Evolutionary conservation across 2,113 vertebrate species (phyloP), one percentile per base, ranked within the genome.

Genomic region (Eolophus roseicapilla): DNA sequence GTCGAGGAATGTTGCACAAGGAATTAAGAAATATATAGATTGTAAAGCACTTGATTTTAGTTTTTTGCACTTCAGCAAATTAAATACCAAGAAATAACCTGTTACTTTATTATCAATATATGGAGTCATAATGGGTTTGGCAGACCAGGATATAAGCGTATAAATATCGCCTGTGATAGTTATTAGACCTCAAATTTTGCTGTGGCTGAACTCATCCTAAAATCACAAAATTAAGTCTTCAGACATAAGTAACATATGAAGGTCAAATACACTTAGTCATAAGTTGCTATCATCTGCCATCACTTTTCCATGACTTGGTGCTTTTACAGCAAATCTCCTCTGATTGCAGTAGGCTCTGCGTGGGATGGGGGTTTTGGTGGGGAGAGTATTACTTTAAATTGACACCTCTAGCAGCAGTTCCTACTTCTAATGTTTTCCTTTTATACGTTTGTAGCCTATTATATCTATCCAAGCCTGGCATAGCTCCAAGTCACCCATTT

Each of bases 401-500:
- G 64, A 74, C 86, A 88, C 91, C 33, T 90, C 25, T 49, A 82
- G 76, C 75, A 86, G 86, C 76, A 80, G 31, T 77, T 88, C 33
- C 74, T 71, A 28, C 37, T 79, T 89, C 53, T 82, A 11, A 68
- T 76, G 63, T 44, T 95, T 95, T 68, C 77, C 60, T 86, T 90
- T 86, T 87, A 86, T 90, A 78, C 79, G 47, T 82, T 18, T 89
- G 39, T 81, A 77, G 78, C 59, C 75, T 86, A 49, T 94, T 87
- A 55, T 53, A 93, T 62, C 86, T 67, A 11, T 37, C 52, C 81
- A 44, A 65, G 65, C 57, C 71, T 95, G 92, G 77, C 90, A 71
- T 44, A 90, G 71, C 64, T 92, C 90, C 88, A 85, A 86, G 49
- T 92, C 76, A 84, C 73, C 83, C 77, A 76, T 94, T 95, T 93